A percentile compares a stretch with the other conserved stretches of the same genome.
These are phyloP conservation scores for Staurois parvus DNA, from an alignment of 2,797 vertebrate genomes.

Conservation along the genomic window DNA sequence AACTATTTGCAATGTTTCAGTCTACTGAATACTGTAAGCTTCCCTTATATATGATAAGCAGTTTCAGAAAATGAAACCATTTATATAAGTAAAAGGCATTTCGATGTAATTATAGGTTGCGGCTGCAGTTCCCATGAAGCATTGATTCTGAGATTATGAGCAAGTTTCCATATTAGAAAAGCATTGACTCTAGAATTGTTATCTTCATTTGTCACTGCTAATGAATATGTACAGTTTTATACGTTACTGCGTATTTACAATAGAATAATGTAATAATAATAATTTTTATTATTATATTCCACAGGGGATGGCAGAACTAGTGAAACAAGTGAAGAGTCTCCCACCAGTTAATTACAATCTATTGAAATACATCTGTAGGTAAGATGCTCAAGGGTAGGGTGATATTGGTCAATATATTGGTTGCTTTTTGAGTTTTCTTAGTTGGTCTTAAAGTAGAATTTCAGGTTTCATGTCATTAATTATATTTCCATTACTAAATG, in stretches of 20 bases:
- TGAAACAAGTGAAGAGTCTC: constrained; percentile 88
- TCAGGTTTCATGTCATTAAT: no score
- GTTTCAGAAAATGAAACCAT: neutral
- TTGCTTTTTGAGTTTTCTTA: no score
- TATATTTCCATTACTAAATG: no score
- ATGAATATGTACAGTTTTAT: neutral
- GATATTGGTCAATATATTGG: neutral
- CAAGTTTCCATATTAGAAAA: neutral
- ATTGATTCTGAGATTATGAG: neutral
- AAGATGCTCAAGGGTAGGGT: constrained; percentile 62
- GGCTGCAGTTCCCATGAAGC: neutral
- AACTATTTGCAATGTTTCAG: neutral
- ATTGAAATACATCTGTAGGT: constrained; percentile 98
- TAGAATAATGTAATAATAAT: neutral
- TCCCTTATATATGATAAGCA: neutral
- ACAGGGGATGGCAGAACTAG: constrained; percentile 91
- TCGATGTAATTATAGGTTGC: neutral
- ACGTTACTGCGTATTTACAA: neutral
- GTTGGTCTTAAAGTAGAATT: no score
- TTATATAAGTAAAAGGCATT: neutral
- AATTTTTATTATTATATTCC: constrained; percentile 15
- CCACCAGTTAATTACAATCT: constrained; percentile 95
- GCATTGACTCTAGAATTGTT: neutral
- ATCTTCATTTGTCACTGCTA: neutral
- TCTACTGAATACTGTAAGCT: neutral